A percentile compares a stretch with the other conserved stretches of the same genome.
Evolutionary conservation across 2,113 vertebrate species (phyloP).

Genomic region (Semnornis frantzii): DNA sequence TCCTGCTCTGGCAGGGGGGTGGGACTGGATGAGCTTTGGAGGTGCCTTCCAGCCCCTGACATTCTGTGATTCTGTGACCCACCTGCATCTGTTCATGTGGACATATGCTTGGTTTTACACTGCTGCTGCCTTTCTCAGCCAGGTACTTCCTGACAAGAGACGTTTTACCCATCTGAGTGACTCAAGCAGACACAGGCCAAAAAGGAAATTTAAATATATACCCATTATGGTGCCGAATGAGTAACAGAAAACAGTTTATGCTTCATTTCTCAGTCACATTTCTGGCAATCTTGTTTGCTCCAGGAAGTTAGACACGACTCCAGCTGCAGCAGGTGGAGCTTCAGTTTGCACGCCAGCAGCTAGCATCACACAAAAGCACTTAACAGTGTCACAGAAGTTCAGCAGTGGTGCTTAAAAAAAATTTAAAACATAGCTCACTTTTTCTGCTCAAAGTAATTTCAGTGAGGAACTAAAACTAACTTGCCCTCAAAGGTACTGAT

Average conservation of each 20-base stretch:
- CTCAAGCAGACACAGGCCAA: background rate
- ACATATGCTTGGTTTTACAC: background rate
- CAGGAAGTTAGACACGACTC: slow-evolving; percentile 6
- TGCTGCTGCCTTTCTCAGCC: background rate
- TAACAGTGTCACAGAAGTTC: background rate
- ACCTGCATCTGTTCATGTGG: background rate
- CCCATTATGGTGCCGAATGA: background rate
- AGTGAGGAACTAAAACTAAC: background rate
- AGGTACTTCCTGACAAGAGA: background rate
- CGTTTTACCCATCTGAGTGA: background rate
- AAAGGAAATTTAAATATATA: background rate
- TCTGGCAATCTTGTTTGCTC: slow-evolving; percentile 18
- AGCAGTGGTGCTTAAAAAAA: background rate
- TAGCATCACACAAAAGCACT: background rate
- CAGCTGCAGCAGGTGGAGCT: slow-evolving; percentile 39
- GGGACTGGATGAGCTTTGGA: too few relatives aligned
- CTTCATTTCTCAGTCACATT: slow-evolving; percentile 20
- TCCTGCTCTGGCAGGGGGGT: too few relatives aligned
- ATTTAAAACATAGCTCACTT: background rate
- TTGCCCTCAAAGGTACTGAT: background rate
- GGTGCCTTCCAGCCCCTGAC: too few relatives aligned
- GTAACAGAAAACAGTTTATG: background rate
- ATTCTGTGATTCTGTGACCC: too few relatives aligned
- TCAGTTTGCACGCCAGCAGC: background rate
- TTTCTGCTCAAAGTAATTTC: slow-evolving; percentile 1